Evolutionary conservation across 2,888 invertebrate species (phyloP).

Genomic region (Drosophila subquinaria): DNA sequence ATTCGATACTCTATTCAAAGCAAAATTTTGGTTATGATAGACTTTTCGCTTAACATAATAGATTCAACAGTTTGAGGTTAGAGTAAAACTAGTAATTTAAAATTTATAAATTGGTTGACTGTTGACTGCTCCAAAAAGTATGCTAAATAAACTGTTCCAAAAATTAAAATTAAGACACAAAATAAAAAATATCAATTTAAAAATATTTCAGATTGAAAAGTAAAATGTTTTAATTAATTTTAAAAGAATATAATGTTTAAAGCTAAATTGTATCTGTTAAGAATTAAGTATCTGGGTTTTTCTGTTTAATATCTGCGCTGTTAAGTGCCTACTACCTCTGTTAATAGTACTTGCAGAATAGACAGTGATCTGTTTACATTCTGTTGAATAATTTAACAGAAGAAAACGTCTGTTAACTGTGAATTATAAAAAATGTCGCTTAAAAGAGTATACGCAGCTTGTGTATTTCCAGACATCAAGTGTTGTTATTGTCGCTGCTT

Average conservation of each 20-base stretch:
- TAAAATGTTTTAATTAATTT: no score
- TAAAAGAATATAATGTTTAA: not conserved
- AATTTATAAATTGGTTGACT: not conserved
- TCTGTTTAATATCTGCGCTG: not conserved
- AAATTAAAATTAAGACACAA: not conserved
- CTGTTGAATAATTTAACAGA: constrained; percentile 11
- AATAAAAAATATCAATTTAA: not conserved
- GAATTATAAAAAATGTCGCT: not conserved
- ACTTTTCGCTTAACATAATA: constrained; percentile 2
- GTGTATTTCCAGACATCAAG: not conserved
- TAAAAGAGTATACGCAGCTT: constrained; percentile 17
- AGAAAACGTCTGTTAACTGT: not conserved
- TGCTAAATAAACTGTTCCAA: constrained; percentile 29
- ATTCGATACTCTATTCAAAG: constrained; percentile 20
- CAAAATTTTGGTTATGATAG: not conserved
- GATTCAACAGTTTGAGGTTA: constrained; percentile 4
- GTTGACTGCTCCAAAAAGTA: constrained; percentile 42
- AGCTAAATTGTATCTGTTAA: not conserved
- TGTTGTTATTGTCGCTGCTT: constrained; percentile 20
- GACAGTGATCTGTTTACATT: not conserved
- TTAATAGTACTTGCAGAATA: not conserved
- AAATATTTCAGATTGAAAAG: not conserved
- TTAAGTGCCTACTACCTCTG: not conserved
- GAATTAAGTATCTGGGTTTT: not conserved
- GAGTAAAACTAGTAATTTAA: not conserved